Evolutionary conservation across 2,797 vertebrate genomes (phyloP), one percentile per base, ranked within the genome.

Genomic region (Sternarchorhynchus goeldii): DNA sequence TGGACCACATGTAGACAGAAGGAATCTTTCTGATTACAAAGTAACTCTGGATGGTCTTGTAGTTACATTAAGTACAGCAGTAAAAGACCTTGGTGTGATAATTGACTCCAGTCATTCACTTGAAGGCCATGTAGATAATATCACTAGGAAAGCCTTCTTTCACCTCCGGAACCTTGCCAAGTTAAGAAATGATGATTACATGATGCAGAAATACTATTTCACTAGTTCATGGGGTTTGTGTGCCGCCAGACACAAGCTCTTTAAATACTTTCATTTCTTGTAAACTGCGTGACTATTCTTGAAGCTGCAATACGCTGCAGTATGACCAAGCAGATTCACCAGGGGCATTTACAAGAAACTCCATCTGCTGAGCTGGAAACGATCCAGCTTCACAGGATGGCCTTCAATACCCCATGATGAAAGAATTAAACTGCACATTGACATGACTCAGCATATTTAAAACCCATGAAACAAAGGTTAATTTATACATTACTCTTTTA

Each of bases 211-310:
- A 25, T 25, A 25, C 25, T 1, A 25, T 25, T 25, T 25, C 25
- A 25, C 25, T 25, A 25, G 25, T 25, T 25, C 25, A 25, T 25
- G 25, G 25, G 3, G 1, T 16, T 29, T 18, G 57, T 32, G 32
- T 56, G 17, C 74, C 50, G 14, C 58, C 12, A 68, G 65, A 25
- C 65, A 56, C 53, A 41, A 36, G 64, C 59, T 62, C 34, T 72
- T 36, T 58, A 71, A 71, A 76, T 6, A 29, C 62, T 8, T 29
- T 64, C 39, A 71, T 76, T 85, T 85, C 83, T 82, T 81, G 81
- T 85, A 85, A 85, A 85, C 66, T 81, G 82, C 55, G 78, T 85
- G 83, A 85, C 68, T 85, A 82, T 75, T 72, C 14, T 73, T 73
- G 56, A 80, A 59, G 21, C 68, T 16, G 78, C n/a, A 73, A 6